Percentiles rank a stretch among this genome's conserved stretches.
These are phyloP conservation scores for Hypsopygia costalis DNA, from an alignment of 2,888 invertebrate species.

Conservation along the genomic window DNA sequence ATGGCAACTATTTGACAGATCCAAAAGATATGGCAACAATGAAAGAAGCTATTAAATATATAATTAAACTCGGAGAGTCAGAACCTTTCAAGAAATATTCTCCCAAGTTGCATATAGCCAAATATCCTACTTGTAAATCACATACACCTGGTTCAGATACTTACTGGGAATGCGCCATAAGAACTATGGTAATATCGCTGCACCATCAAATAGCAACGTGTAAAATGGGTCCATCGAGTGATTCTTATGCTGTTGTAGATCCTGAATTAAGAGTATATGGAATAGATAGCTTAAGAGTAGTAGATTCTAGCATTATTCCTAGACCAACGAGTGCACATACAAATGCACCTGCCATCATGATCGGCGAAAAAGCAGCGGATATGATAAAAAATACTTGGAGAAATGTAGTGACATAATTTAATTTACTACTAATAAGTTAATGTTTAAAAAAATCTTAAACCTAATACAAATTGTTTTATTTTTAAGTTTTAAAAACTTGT, in stretches of 20 bases:
- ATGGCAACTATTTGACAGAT: constrained; percentile 89
- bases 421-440: no score
- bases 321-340: constrained; percentile 82
- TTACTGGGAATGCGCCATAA: constrained; percentile 87
- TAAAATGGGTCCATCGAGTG: constrained; percentile 84
- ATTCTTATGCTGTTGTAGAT: constrained; percentile 84
- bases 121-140: constrained; percentile 75
- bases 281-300: constrained; percentile 82
- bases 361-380: constrained; percentile 87
- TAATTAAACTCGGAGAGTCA: constrained; percentile 80
- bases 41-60: constrained; percentile 81
- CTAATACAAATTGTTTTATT: no score
- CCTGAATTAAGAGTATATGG: constrained; percentile 83
- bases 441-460: no score
- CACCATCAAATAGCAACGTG: constrained; percentile 85
- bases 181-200: constrained; percentile 75
- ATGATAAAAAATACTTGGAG: constrained; percentile 81
- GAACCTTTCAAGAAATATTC: constrained; percentile 81
- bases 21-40: constrained; percentile 82
- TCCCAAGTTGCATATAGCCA: constrained; percentile 71
- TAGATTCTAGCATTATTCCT: constrained; percentile 86
- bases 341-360: constrained; percentile 85
- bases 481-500: no score
- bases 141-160: constrained; percentile 77
- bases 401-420: constrained; percentile 35